Evolutionary conservation across 2,888 invertebrate species (phyloP).

Genomic region (Tachina fera): DNA sequence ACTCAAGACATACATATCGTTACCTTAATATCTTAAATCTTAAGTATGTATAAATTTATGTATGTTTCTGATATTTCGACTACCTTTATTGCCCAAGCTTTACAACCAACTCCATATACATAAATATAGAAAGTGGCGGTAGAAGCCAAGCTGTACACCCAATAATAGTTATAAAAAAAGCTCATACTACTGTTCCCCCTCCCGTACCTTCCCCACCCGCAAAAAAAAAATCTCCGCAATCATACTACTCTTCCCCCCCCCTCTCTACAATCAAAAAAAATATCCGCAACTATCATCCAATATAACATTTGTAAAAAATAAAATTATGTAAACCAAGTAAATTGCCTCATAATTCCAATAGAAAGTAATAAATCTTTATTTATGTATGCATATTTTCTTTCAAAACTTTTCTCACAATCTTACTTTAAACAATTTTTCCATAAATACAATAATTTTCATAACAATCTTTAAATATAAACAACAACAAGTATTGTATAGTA

Average conservation of each 20-base stretch:
- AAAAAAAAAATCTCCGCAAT: constrained; percentile 36
- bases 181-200: constrained; percentile 27
- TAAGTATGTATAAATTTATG: too few relatives aligned
- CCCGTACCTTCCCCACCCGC: too few relatives aligned
- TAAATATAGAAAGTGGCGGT: too few relatives aligned
- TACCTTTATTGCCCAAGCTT: too few relatives aligned
- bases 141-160: not conserved
- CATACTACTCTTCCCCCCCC: constrained; percentile 23
- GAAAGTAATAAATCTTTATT: constrained; percentile 11
- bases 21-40: too few relatives aligned
- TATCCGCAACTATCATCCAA: not conserved
- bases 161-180: constrained; percentile 19
- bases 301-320: constrained; percentile 41
- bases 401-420: constrained; percentile 1
- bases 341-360: constrained; percentile 44
- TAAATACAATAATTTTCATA: constrained; percentile 17
- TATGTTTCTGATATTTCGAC: too few relatives aligned
- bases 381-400: constrained; percentile 2
- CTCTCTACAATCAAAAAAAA: constrained; percentile 16
- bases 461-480: constrained; percentile 13
- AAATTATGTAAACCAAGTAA: constrained; percentile 42
- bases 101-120: too few relatives aligned
- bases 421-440: constrained; percentile 27
- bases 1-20: too few relatives aligned
- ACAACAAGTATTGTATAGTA: constrained; percentile 61